Base-by-base conservation (phyloP, 2,888 invertebrate genomes). In the Pseudococcus jackbeardsleyi region DNA sequence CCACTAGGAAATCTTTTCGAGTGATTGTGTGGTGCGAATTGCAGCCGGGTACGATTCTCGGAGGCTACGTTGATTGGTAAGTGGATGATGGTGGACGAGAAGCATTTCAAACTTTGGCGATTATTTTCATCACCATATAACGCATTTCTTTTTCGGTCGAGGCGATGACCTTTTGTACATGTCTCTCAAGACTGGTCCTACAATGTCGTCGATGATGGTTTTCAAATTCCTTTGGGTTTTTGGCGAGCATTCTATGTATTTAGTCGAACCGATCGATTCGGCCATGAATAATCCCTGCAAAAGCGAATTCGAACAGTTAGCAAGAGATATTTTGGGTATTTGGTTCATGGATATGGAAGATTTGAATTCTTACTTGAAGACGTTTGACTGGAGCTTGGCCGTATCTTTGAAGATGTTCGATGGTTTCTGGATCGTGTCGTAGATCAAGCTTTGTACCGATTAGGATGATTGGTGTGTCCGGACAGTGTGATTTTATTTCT, bases 271-370 rank as follows among this genome's bases (percentile, higher is more conserved):
- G 33, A 72, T 72, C 0, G 26, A 26, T 17, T 72, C 33, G 33
- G 33, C 72, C 72, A 72, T 72, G 15, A 33, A 72, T 72, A 72
- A 33, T 17, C 72, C 72, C 72, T 72, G 72, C 5, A 33, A 15
- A 72, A 68, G 9, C n/a, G 8, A 39, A 42, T 42, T 42, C 5
- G 5, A 22, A 64, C 19, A 26, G 6, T 54, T 54, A 54, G 68
- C 26, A 3, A 2, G 26, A 33, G 26, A 33, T 33, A 33, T n/a
- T n/a, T n/a, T n/a, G 3, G 26, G 3, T 33, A 33, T 33, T 3
- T 33, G 1, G 26, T 33, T 33, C 3, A 33, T 2, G 26, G 42
- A 42, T 6, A 42, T 42, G 42, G 9, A 42, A 8, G 1, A 9
- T 6, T 5, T 42, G 6, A 9, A 42, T 26, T 0, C 33, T 72